Percentiles rank a stretch among this genome's conserved stretches.
Conservation (phyloP, 2,797 vertebrate genomes). For the Alca torda region DNA sequence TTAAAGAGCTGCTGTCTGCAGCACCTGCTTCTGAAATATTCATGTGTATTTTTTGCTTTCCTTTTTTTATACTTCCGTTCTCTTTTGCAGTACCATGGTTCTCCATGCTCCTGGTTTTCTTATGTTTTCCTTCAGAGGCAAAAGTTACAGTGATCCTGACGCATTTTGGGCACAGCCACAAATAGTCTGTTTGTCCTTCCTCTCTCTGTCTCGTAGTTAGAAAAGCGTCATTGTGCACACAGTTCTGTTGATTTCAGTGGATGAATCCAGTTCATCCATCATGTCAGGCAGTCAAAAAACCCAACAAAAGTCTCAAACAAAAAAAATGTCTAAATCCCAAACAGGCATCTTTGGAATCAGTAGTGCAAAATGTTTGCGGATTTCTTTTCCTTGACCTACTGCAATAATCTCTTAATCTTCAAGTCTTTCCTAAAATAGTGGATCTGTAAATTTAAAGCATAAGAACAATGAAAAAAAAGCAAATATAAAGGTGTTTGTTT, state of each 20-base stretch:
- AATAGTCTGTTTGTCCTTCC: conserved; percentile 33
- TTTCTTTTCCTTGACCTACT: conserved; percentile 74
- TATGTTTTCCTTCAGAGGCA: conserved; percentile 37
- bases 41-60: conserved; percentile 1
- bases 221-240: conserved; percentile 51
- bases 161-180: conserved; percentile 46
- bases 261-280: conserved; percentile 82
- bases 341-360: conserved; percentile 85
- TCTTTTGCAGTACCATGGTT: conserved; percentile 17
- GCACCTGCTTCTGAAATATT: conserved; percentile 64
- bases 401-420: conserved; percentile 67
- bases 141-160: conserved; percentile 32
- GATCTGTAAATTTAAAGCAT: conserved; percentile 79
- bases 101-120: background rate
- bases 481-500: background rate
- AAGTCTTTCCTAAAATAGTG: conserved; percentile 90
- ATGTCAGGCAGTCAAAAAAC: conserved; percentile 47
- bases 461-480: background rate
- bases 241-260: conserved; percentile 43
- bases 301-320: conserved; percentile 64
- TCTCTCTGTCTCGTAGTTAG: conserved; percentile 2
- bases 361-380: conserved; percentile 83
- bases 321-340: conserved; percentile 81
- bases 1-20: conserved; percentile 44
- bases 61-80: background rate